phyloP scores from a whole-genome alignment of 2,888 invertebrate genomes.

The Brachyopa scutellaris region DNA sequence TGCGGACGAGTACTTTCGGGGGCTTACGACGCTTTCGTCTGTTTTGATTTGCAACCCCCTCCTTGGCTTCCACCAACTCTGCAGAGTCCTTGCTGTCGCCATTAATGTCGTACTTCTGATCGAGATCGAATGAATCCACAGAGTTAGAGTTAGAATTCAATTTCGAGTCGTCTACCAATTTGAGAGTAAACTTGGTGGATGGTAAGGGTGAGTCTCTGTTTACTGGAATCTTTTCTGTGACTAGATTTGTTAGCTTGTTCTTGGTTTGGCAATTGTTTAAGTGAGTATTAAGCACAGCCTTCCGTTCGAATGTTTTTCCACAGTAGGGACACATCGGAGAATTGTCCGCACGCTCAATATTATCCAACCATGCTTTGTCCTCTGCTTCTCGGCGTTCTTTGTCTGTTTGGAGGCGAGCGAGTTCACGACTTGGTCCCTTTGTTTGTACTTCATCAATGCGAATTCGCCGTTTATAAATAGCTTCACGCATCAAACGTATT shows the following conservation, averaged over 20 bases:
- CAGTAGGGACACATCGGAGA: slow-evolving; percentile 85
- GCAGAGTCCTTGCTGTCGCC: slow-evolving; percentile 68
- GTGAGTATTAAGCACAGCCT: slow-evolving; percentile 88
- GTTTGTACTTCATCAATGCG: slow-evolving; percentile 84
- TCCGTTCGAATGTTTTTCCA: slow-evolving; percentile 88
- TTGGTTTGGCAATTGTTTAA: slow-evolving; percentile 85
- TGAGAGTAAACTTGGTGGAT: slow-evolving; percentile 27
- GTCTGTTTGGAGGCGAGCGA: slow-evolving; percentile 78
- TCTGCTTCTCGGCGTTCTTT: slow-evolving; percentile 55
- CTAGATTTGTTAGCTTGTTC: slow-evolving; percentile 76
- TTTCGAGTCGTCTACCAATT: slow-evolving; percentile 59
- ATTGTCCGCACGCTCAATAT: slow-evolving; percentile 85
- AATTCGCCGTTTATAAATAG: slow-evolving; percentile 86
- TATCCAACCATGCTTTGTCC: slow-evolving; percentile 80
- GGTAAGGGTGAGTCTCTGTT: slow-evolving; percentile 54
- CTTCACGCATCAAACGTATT: slow-evolving; percentile 86
- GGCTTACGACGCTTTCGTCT: slow-evolving; percentile 67
- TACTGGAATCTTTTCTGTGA: slow-evolving; percentile 39
- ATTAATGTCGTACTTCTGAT: slow-evolving; percentile 65
- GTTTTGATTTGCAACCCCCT: slow-evolving; percentile 59
- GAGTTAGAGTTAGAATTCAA: slow-evolving; percentile 58
- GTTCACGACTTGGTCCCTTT: slow-evolving; percentile 79
- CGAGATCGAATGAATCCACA: slow-evolving; percentile 63
- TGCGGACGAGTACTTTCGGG: slow-evolving; percentile 54
- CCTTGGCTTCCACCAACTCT: slow-evolving; percentile 74